A percentile compares a stretch with the other conserved stretches of the same genome.
These are phyloP conservation scores for Ctenochaetus hawaiiensis DNA, from an alignment of 2,797 vertebrate species.

Conservation along the genomic window DNA sequence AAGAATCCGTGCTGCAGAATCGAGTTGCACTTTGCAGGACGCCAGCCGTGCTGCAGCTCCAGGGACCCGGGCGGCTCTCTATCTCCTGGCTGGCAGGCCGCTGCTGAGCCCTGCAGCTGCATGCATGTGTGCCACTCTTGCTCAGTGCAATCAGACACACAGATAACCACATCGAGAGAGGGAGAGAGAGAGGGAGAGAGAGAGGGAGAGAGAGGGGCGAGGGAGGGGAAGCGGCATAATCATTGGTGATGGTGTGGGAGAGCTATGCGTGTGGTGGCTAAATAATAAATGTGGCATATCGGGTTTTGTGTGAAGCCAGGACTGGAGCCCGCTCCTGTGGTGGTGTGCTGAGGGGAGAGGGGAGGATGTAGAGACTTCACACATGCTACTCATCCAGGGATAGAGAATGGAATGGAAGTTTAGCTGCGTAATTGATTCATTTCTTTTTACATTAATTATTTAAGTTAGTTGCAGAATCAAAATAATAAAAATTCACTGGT, in stretches of 20 bases:
- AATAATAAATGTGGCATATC: conserved; percentile 89
- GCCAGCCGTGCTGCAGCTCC: conserved; percentile 71
- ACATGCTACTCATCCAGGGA: conserved; percentile 36
- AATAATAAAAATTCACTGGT: neutral
- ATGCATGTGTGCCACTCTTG: conserved; percentile 68
- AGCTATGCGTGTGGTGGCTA: conserved; percentile 83
- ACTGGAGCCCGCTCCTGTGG: conserved; percentile 73
- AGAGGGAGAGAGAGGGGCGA: conserved; percentile 35
- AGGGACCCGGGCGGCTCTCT: conserved; percentile 62
- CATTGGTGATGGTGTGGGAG: conserved; percentile 79
- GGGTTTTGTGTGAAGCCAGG: conserved; percentile 84
- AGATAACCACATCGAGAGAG: conserved; percentile 55
- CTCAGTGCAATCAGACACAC: conserved; percentile 60
- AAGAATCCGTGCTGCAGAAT: conserved; percentile 81
- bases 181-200: conserved; percentile 25
- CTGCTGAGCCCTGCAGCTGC: conserved; percentile 72
- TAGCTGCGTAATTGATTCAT: conserved; percentile 16
- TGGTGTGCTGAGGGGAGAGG: conserved; percentile 49
- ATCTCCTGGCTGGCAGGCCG: conserved; percentile 71
- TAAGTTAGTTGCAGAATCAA: conserved; percentile 14
- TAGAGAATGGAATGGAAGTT: conserved; percentile 34
- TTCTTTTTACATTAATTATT: conserved; percentile 20
- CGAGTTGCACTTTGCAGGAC: conserved; percentile 76
- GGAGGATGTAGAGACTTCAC: conserved; percentile 63
- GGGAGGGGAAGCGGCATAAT: conserved; percentile 61